Evolutionary conservation across 2,888 invertebrate species (phyloP), one percentile per base, ranked within the genome.

Genomic region (Gortyna flavago): DNA sequence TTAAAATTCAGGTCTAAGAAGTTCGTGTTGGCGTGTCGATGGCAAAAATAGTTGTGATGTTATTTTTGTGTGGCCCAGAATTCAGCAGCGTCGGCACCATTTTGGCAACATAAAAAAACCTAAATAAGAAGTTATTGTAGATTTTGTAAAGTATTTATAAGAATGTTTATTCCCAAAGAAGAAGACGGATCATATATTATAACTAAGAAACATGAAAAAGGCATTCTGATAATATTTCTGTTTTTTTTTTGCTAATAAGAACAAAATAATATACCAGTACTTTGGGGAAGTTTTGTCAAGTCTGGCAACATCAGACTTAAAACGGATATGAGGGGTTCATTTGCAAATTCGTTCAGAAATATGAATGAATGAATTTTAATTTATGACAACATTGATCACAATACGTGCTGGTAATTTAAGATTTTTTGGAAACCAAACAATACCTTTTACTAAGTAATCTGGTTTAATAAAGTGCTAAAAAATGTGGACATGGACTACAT

Each of bases 271-370:
- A 57, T 59, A 32, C 78, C 79, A 57, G 2, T 21, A 41, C 18
- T 29, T 25, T 25, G 21, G 67, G 88, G 73, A 74, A 79, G 16
- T n/a, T 32, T n/a, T 75, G 57, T 78, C 16, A 32, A 41, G 5
- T 11, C 29, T 86, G 85, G 88, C 76, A 85, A 85, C 57, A 79
- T 72, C 21, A n/a, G 41, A 35, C 4, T 13, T 32, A 1, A 25
- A 38, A 62, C 77, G 90, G 89, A 89, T 69, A 61, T 89, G 85
- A 83, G 67, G 78, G 67, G 0, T 29, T 13, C 3, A 41, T 18
- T 51, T 29, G 48, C 38, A 11, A 67, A 62, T 79, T 73, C 91
- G 92, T 92, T 89, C 84, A 77, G 85, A 89, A 91, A 89, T 79
- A 16, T 48, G 11, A 44, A 48, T 4, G 0, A 62, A 62, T 75